Conservation (phyloP, 2,797 vertebrate genomes). For the Pseudochirops cupreus region DNA sequence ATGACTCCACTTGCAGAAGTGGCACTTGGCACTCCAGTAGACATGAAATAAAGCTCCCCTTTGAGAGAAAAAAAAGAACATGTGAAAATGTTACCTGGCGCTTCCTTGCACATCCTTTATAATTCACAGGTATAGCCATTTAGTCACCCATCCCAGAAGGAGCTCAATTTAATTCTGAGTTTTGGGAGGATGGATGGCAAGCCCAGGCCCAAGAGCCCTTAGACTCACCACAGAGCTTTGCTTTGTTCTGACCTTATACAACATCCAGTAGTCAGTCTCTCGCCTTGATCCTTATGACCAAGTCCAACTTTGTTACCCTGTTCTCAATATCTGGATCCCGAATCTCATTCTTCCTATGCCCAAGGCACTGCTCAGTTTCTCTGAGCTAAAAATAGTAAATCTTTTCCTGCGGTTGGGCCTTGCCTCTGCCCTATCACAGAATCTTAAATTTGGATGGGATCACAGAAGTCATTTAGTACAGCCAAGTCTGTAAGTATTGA, state of each 20-base stretch:
- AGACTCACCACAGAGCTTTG: neutral
- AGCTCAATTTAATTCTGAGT: neutral
- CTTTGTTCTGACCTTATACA: neutral
- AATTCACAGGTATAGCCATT: neutral
- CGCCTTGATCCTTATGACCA: neutral
- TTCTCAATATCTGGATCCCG: neutral
- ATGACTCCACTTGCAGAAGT: slow-evolving; percentile 91
- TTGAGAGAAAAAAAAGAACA: neutral
- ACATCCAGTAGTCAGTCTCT: neutral
- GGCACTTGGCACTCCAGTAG: slow-evolving; percentile 92
- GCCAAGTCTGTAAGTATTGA: neutral
- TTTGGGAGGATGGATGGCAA: neutral
- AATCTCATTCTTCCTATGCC: neutral
- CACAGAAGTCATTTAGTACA: neutral
- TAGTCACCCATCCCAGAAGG: neutral
- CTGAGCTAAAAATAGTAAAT: neutral
- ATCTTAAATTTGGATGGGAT: neutral
- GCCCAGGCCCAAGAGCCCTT: neutral
- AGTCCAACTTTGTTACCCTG: neutral
- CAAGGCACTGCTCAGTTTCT: neutral
- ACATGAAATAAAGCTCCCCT: slow-evolving; percentile 98
- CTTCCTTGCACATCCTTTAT: fast-evolving
- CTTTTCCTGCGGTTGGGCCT: neutral
- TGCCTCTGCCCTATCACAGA: neutral
- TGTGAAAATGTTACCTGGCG: slow-evolving; percentile 30